A percentile compares a stretch with the other conserved stretches of the same genome.
phyloP scores from a whole-genome alignment of 2,888 invertebrate species.

The Lordiphosa andalusiaca region DNA sequence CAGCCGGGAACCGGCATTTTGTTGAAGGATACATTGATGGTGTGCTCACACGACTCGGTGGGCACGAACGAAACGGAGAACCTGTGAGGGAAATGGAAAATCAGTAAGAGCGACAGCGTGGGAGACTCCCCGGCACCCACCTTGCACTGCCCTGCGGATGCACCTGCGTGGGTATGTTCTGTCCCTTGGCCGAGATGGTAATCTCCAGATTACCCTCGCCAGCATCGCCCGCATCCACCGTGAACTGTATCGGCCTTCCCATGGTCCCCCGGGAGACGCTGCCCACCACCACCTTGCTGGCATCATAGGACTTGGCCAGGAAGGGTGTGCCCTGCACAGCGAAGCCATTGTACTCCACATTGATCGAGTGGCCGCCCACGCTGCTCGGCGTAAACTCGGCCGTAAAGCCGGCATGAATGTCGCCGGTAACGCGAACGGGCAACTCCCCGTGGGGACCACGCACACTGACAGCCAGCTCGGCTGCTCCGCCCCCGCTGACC shows the following conservation, averaged over 20 bases:
- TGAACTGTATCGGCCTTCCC: slow-evolving; percentile 95
- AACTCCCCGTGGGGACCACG: slow-evolving; percentile 92
- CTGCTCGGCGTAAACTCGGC: slow-evolving; percentile 95
- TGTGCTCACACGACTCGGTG: slow-evolving; percentile 95
- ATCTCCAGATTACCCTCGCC: slow-evolving; percentile 99
- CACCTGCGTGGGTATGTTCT: slow-evolving; percentile 97
- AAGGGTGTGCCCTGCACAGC: slow-evolving; percentile 94
- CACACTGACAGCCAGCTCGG: slow-evolving; percentile 93
- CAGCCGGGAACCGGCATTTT: slow-evolving; percentile 93
- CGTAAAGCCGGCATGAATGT: slow-evolving; percentile 91
- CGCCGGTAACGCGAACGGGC: slow-evolving; percentile 93
- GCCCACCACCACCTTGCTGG: slow-evolving; percentile 90
- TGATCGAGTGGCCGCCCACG: slow-evolving; percentile 96
- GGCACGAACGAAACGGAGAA: slow-evolving; percentile 99
- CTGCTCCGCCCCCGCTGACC: slow-evolving; percentile 86
- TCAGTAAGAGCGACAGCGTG: background rate
- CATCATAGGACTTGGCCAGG: slow-evolving; percentile 95
- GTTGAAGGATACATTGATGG: slow-evolving; percentile 98
- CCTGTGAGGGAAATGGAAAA: slow-evolving; percentile 77
- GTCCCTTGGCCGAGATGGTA: slow-evolving; percentile 94
- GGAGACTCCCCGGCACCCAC: slow-evolving; percentile 45
- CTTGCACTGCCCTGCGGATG: slow-evolving; percentile 92
- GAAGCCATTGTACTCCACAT: slow-evolving; percentile 94
- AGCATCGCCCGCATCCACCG: slow-evolving; percentile 96
- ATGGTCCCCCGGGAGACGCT: slow-evolving; percentile 90